Conservation (phyloP, 2,888 invertebrate species). For the Lacanobia wlatinum region DNA sequence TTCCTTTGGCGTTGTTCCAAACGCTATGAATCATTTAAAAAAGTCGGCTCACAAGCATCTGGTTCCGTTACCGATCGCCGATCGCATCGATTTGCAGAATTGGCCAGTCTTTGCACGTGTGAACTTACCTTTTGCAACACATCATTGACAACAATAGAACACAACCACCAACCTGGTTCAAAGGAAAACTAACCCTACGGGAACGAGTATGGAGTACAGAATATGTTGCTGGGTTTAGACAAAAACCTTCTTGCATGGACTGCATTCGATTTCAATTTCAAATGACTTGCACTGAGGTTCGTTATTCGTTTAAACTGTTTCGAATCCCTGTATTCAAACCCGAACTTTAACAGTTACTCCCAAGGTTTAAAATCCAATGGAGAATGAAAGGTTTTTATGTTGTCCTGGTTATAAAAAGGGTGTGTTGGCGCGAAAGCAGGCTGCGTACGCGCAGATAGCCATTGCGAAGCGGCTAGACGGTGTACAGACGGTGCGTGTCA, state of each 20-base stretch:
- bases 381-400: conserved; percentile 36
- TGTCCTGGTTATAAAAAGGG: conserved; percentile 28
- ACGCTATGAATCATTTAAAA: conserved; percentile 66
- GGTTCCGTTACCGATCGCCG: conserved; percentile 80
- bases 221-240: not conserved
- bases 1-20: conserved; percentile 32
- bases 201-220: not conserved
- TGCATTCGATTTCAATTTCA: conserved; percentile 58
- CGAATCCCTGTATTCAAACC: not conserved
- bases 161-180: conserved; percentile 22
- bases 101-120: conserved; percentile 80
- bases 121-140: conserved; percentile 76
- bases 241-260: conserved; percentile 20
- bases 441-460: conserved; percentile 79
- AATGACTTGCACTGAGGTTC: conserved; percentile 46
- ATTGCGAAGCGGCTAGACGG: conserved; percentile 81
- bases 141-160: conserved; percentile 15
- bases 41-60: conserved; percentile 74
- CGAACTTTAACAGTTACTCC: accelerated
- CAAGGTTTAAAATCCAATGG: conserved; percentile 54
- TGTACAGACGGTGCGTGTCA: conserved; percentile 78
- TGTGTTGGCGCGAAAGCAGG: conserved; percentile 73
- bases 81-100: conserved; percentile 76
- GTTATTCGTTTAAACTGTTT: conserved; percentile 41
- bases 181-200: conserved; percentile 33